Base-by-base conservation (phyloP, 37 sponge, comb jelly and placozoan genomes). In the Diacarnus erythraeanus region DNA sequence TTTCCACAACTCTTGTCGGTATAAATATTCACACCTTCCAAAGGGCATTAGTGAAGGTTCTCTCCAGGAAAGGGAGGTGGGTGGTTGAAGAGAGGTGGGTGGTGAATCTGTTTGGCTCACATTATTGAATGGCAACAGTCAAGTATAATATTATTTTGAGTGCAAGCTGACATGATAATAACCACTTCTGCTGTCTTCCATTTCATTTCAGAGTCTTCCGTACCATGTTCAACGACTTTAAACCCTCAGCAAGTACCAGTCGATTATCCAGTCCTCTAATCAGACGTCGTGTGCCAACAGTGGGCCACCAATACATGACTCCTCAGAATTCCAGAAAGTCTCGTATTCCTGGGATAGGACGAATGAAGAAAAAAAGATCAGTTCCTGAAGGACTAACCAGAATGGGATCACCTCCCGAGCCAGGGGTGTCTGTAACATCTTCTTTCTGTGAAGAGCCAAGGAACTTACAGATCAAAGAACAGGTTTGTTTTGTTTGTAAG, bases 161-260 rank as follows among this genome's bases (percentile, higher is more conserved):
- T n/a, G n/a, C n/a, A n/a, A n/a, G n/a, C n/a, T n/a, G n/a, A n/a
- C n/a, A n/a, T n/a, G n/a, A n/a, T n/a, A n/a, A n/a, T n/a, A n/a
- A n/a, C n/a, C n/a, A n/a, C n/a, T n/a, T n/a, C n/a, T n/a, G n/a
- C n/a, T n/a, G n/a, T n/a, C n/a, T n/a, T n/a, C n/a, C n/a, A n/a
- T n/a, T 33, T 69, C 18, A 18, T 43, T 67, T 22, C 77, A 81
- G 84, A 25, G 84, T 84, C 12, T 84, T 90, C 23, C 69, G 86
- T 58, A 69, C 81, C 10, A 81, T 81, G 82, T 81, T 90, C 18
- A 76, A 84, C 18, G 85, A 80, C 47, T 38, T 44, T 30, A 60
- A 66, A 43, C 38, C 56, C 22, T 59, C 42, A 6, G 25, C 69
- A 42, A 27, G 42, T 23, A 37, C 72, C n/a, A 43, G 74, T 9